Evolutionary conservation across 2,113 vertebrate genomes (phyloP).

Genomic region (Isichthys henryi): DNA sequence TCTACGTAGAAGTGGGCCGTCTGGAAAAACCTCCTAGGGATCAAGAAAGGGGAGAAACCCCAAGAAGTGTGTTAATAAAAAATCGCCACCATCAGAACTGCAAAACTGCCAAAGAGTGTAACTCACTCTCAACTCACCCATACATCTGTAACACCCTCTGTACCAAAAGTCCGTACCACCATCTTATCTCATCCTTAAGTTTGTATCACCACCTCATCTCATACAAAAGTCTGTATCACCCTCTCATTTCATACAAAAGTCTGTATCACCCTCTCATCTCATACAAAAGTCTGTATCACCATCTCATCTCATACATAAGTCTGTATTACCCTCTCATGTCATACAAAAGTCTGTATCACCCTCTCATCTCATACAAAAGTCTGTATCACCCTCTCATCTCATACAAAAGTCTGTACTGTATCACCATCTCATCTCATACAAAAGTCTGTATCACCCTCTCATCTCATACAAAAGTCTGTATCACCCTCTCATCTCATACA

Average conservation of each 20-base stretch:
- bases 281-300: too few relatives aligned
- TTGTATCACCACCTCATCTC: too few relatives aligned
- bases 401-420: background rate
- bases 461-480: background rate
- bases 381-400: background rate
- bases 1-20: conserved; percentile 97
- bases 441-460: background rate
- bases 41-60: conserved; percentile 20
- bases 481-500: too few relatives aligned
- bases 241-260: too few relatives aligned
- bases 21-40: conserved; percentile 91
- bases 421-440: background rate
- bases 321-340: too few relatives aligned
- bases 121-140: background rate
- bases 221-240: too few relatives aligned
- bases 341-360: background rate
- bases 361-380: background rate
- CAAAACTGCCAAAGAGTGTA: background rate
- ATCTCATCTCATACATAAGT: background rate
- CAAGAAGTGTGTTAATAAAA: background rate
- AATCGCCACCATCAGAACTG: background rate
- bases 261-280: background rate
- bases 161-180: background rate
- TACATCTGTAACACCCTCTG: background rate
- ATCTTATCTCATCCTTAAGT: background rate